These are phyloP conservation scores for Onthophagus taurus DNA, from an alignment of 1,140 invertebrate genomes.

Conservation along the genomic window DNA sequence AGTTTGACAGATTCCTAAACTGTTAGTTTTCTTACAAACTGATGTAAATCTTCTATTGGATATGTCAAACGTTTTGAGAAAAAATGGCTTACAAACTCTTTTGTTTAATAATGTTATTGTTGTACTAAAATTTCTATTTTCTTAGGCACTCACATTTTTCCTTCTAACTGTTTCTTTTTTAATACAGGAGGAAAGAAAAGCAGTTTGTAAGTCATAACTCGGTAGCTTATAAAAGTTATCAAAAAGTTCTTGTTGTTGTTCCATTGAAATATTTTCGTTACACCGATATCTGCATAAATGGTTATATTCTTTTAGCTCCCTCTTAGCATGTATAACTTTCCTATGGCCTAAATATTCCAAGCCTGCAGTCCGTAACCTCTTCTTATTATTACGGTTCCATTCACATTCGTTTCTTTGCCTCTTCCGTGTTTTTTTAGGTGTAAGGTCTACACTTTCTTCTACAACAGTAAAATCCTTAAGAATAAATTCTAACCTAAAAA, in stretches of 20 bases:
- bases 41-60: conserved; percentile 9
- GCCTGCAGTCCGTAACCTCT: too few species aligned
- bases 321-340: too few species aligned
- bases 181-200: too few species aligned
- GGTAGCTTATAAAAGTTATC: conserved; percentile 11
- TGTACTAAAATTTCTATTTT: conserved; percentile 8
- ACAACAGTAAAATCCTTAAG: too few species aligned
- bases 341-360: too few species aligned
- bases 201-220: conserved; percentile 13
- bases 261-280: conserved; percentile 5
- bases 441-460: too few species aligned
- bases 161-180: conserved; percentile 10
- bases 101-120: conserved; percentile 4
- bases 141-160: not conserved
- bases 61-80: conserved; percentile 13
- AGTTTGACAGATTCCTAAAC: conserved; percentile 8
- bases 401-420: too few species aligned
- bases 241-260: conserved; percentile 5
- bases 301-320: too few species aligned
- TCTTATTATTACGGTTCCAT: too few species aligned
- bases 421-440: too few species aligned
- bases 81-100: conserved; percentile 11
- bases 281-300: conserved; percentile 11
- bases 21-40: conserved; percentile 11
- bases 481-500: too few species aligned